Evolutionary conservation across 2,113 vertebrate genomes (phyloP).

Genomic region (Hyla sarda): DNA sequence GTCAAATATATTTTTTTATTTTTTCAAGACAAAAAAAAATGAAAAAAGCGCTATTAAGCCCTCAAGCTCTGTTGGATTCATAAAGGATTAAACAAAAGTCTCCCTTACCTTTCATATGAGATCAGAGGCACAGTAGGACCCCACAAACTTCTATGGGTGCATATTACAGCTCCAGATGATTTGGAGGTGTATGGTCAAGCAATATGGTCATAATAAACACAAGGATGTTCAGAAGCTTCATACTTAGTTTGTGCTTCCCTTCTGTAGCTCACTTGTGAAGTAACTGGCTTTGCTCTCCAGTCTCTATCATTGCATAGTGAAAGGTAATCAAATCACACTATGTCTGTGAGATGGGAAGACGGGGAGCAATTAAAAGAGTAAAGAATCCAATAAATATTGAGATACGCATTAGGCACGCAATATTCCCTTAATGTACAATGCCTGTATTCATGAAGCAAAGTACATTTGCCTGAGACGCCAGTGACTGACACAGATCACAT

Average conservation of each 20-base stretch:
- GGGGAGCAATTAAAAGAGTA: neutral
- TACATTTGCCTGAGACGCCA: neutral
- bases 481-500: neutral
- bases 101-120: too few relatives aligned
- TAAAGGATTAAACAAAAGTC: too few relatives aligned
- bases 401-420: conserved; percentile 4
- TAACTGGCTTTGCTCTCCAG: neutral
- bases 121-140: too few relatives aligned
- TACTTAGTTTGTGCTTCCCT: neutral
- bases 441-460: neutral
- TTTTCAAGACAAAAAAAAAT: too few relatives aligned
- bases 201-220: neutral
- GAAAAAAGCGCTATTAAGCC: too few relatives aligned
- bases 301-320: neutral
- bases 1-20: too few relatives aligned
- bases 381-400: neutral
- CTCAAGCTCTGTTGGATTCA: too few relatives aligned
- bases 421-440: neutral
- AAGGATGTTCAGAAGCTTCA: neutral
- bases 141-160: too few relatives aligned
- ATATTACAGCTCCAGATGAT: neutral
- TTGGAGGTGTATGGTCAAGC: neutral
- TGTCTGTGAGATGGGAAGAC: neutral
- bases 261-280: neutral
- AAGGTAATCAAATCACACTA: conserved; percentile 14